Evolutionary conservation across 1,140 invertebrate genomes (phyloP).

Genomic region (Bombus huntii): DNA sequence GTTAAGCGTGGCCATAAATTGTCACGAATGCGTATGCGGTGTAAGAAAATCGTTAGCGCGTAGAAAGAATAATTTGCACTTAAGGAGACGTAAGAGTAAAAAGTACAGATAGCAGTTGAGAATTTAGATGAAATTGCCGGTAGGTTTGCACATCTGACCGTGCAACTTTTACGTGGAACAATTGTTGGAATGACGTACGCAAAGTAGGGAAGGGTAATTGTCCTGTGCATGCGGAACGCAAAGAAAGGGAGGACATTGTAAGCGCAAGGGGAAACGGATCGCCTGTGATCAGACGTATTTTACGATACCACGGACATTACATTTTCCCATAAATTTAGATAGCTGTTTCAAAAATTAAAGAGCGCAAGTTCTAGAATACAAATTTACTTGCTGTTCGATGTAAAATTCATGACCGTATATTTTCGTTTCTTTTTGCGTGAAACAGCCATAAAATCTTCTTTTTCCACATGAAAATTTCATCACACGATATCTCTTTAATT

Average conservation of each 20-base stretch:
- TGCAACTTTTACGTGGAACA: not conserved
- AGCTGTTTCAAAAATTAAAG: not conserved
- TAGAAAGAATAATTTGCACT: not conserved
- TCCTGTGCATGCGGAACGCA: not conserved
- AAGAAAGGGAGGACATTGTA: not conserved
- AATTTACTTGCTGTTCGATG: not conserved
- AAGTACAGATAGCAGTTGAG: not conserved
- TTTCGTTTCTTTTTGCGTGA: not conserved
- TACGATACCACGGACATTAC: not conserved
- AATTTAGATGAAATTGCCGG: not conserved
- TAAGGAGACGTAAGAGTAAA: not conserved
- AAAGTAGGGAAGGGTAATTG: conserved; percentile 5
- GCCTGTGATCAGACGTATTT: not conserved
- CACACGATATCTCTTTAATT: not conserved
- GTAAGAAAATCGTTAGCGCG: no score
- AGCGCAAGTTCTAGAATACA: not conserved
- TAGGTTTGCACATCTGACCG: not conserved
- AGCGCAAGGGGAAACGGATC: not conserved
- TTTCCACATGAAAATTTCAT: not conserved
- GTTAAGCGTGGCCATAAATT: not conserved
- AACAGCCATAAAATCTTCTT: not conserved
- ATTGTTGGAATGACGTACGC: not conserved
- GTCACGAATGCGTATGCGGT: not conserved
- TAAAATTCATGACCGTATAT: not conserved
- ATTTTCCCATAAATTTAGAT: not conserved